phyloP scores from a whole-genome alignment of 2,113 vertebrate genomes.

The Mastomys natalensis region DNA sequence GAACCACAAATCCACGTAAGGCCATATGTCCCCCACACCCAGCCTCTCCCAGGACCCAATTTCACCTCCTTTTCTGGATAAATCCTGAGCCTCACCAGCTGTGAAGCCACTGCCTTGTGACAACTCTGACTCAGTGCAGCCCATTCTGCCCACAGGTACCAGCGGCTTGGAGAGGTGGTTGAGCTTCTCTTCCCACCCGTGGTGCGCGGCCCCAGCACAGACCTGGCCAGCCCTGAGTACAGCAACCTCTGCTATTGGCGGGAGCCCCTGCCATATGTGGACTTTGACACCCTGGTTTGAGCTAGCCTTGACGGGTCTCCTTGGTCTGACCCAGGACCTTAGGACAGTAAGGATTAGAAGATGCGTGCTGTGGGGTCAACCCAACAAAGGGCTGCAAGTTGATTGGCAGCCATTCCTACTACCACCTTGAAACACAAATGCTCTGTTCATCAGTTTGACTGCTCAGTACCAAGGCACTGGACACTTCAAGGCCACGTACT shows the following conservation, averaged over 20 bases:
- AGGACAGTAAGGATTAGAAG: not conserved
- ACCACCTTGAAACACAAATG: not conserved
- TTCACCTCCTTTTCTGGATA: not conserved
- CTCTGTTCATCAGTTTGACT: not conserved
- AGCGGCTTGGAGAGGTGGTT: slow-evolving; percentile 91
- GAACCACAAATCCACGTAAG: slow-evolving; percentile 95
- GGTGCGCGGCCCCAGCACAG: slow-evolving; percentile 63
- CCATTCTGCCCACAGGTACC: slow-evolving; percentile 86
- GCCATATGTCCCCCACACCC: not conserved
- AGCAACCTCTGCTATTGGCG: slow-evolving; percentile 92
- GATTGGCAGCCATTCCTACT: not conserved
- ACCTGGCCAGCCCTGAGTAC: slow-evolving; percentile 90
- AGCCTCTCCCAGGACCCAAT: not conserved
- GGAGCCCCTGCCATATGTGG: slow-evolving; percentile 84
- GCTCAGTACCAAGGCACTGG: not conserved
- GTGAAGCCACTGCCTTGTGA: rapidly evolving
- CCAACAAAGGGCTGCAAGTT: not conserved
- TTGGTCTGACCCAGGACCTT: not conserved
- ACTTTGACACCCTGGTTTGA: slow-evolving; percentile 57
- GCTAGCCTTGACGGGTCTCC: not conserved
- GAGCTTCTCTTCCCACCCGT: slow-evolving; percentile 94
- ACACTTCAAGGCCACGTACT: not conserved
- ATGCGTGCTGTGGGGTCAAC: not conserved
- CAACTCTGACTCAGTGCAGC: not conserved
- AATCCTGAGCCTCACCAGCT: not conserved